Base-by-base conservation (phyloP, 1,140 invertebrate genomes). In the Trypoxylus dichotomus region DNA sequence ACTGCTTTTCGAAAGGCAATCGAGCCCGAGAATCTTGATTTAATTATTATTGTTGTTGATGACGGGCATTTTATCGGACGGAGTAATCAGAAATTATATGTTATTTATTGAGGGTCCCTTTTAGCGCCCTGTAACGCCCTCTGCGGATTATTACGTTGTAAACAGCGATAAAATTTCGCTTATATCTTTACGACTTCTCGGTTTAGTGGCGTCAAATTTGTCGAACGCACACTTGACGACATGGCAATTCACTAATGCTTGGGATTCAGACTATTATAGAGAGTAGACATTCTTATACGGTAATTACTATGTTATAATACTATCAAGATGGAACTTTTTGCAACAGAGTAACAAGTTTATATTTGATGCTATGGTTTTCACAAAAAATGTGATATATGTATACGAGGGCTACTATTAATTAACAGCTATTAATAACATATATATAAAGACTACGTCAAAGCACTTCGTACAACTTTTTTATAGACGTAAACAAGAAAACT, bases 1-100 rank as follows among this genome's bases (percentile, higher is more conserved):
- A 10, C 21, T 29, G 32, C 32, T 8, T 37, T 37, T 2, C 32
- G 11, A 68, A 68, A 24, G 8, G 19, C 60, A 25, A 68, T 21
- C 60, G 8, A 25, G 11, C 24, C 24, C 19, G 32, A 19, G 47
- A 54, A 54, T 68, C 60, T 68, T 25, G 24, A 68, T 27, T 68
- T 68, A 68, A 68, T 68, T 68, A 68, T 68, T 68, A 68, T 68
- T 68, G 60, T 68, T 68, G 24, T 68, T 68, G 60, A 68, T 68
- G 19, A 37, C 10, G 47, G 47, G 19, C 7, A 27, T 10, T 25
- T 68, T 68, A 68, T 68, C 60, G 60, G 60, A 15, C 21, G 19
- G 11, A 29, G 27, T 29, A 68, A 68, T 68, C 60, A 68, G 27
- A 68, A 68, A 29, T 68, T 27, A 68, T 68, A 68, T 24, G 27